A percentile compares a stretch with the other conserved stretches of the same genome.
Evolutionary conservation across 2,797 vertebrate genomes (phyloP).

Genomic region (Discoglossus pictus): DNA sequence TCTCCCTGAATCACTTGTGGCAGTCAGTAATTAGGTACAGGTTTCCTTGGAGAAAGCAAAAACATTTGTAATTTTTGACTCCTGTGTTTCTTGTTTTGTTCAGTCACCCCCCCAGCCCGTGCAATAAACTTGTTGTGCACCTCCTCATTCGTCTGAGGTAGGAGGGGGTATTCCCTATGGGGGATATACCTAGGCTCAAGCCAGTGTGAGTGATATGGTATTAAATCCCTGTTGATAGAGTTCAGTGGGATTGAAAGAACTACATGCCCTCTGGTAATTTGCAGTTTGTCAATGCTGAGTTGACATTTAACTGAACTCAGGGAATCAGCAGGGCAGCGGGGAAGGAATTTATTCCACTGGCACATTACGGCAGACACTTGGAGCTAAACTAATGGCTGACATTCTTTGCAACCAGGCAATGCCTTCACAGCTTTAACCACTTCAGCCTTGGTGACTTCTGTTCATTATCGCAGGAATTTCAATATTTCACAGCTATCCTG

Average conservation of each 20-base stretch:
- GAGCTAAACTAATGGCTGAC: slow-evolving; percentile 59
- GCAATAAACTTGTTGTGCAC: slow-evolving; percentile 49
- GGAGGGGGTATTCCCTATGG: slow-evolving; percentile 38
- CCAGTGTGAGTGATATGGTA: slow-evolving; percentile 47
- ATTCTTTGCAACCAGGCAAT: slow-evolving; percentile 58
- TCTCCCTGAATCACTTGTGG: slow-evolving; percentile 11
- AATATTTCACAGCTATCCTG: slow-evolving; percentile 27
- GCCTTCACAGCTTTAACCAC: slow-evolving; percentile 44
- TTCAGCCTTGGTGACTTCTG: slow-evolving; percentile 36
- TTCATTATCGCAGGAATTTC: slow-evolving; percentile 44
- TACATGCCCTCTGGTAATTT: slow-evolving; percentile 59
- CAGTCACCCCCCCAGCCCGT: slow-evolving; percentile 20
- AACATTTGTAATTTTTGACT: slow-evolving; percentile 41
- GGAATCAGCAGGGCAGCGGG: slow-evolving; percentile 61
- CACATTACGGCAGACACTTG: slow-evolving; percentile 42
- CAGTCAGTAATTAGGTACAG: slow-evolving; percentile 34
- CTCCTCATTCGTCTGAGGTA: slow-evolving; percentile 17
- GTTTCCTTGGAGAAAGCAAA: slow-evolving; percentile 40
- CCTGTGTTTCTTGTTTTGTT: slow-evolving; percentile 9
- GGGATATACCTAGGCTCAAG: slow-evolving; percentile 45
- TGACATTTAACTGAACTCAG: slow-evolving; percentile 62
- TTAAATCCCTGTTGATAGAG: slow-evolving; percentile 56
- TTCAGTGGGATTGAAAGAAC: slow-evolving; percentile 62
- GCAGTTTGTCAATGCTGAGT: slow-evolving; percentile 57
- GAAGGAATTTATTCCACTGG: slow-evolving; percentile 54